phyloP scores from a whole-genome alignment of 37 sponge, comb jelly and placozoan species.

The Agelas oroides region DNA sequence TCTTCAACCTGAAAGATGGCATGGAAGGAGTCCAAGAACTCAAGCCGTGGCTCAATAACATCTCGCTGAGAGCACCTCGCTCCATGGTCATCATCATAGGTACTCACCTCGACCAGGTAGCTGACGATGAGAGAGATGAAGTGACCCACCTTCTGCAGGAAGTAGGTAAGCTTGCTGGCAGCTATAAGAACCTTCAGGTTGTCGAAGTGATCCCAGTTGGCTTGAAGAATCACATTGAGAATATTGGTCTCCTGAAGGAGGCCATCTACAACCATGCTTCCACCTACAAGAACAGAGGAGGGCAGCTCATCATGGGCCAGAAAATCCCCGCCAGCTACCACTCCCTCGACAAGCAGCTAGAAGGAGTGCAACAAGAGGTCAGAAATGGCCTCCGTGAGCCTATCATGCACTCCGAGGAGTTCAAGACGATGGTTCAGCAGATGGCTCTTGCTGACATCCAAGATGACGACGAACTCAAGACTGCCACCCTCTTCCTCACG shows the following conservation, averaged over 20 bases:
- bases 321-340: slow-evolving; percentile 73
- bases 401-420: slow-evolving; percentile 64
- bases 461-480: slow-evolving; percentile 66
- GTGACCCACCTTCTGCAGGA: slow-evolving; percentile 24
- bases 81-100: slow-evolving; percentile 81
- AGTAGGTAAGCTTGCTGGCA: slow-evolving; percentile 31
- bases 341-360: slow-evolving; percentile 44
- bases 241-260: slow-evolving; percentile 60
- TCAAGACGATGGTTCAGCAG: slow-evolving; percentile 48
- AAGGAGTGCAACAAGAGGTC: slow-evolving; percentile 33
- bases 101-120: slow-evolving; percentile 76
- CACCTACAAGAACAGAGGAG: slow-evolving; percentile 37
- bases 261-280: slow-evolving; percentile 62
- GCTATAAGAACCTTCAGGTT: slow-evolving; percentile 46
- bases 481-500: slow-evolving; percentile 71
- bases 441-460: slow-evolving; percentile 59
- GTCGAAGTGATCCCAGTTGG: slow-evolving; percentile 41
- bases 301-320: slow-evolving; percentile 61
- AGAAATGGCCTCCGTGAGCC: slow-evolving; percentile 20
- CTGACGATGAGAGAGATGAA: slow-evolving; percentile 26
- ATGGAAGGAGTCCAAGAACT: slow-evolving; percentile 70
- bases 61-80: slow-evolving; percentile 66
- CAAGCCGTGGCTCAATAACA: slow-evolving; percentile 81
- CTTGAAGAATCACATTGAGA: slow-evolving; percentile 40
- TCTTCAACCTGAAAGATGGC: slow-evolving; percentile 72